Evolutionary conservation across 1,140 invertebrate genomes (phyloP).

Genomic region (Ruditapes philippinarum): DNA sequence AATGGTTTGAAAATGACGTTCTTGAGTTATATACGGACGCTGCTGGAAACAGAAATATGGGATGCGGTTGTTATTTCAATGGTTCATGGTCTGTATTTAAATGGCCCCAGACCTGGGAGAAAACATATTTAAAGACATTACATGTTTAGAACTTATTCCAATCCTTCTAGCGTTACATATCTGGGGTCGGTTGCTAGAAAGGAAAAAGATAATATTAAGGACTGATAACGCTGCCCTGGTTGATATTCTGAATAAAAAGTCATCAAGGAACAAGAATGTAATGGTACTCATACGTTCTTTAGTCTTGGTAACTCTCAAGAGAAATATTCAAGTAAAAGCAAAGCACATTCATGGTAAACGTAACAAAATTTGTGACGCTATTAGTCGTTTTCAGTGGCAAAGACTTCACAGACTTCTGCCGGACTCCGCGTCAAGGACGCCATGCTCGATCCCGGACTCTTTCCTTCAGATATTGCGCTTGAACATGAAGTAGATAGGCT

Average conservation of each 20-base stretch:
- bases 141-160: not conserved
- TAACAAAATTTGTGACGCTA: not conserved
- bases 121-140: too few species aligned
- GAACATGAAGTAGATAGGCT: conserved; percentile 29
- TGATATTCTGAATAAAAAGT: not conserved
- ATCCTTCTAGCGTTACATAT: conserved; percentile 18
- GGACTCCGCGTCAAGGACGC: too few species aligned
- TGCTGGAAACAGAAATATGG: too few species aligned
- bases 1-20: too few species aligned
- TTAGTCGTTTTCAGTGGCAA: too few species aligned
- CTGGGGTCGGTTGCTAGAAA: conserved; percentile 9
- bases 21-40: too few species aligned
- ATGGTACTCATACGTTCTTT: too few species aligned
- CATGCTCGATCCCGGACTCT: too few species aligned
- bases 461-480: not conserved
- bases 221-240: conserved; percentile 28
- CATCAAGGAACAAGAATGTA: too few species aligned
- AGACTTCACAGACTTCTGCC: not conserved
- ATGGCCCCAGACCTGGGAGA: too few species aligned
- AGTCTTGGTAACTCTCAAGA: too few species aligned
- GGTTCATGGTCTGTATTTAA: too few species aligned
- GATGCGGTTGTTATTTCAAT: not conserved
- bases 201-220: conserved; percentile 25
- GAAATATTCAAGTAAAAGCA: conserved; percentile 15
- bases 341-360: not conserved